These are phyloP conservation scores for Bettongia penicillata DNA, from an alignment of 2,113 vertebrate genomes.

Conservation along the genomic window DNA sequence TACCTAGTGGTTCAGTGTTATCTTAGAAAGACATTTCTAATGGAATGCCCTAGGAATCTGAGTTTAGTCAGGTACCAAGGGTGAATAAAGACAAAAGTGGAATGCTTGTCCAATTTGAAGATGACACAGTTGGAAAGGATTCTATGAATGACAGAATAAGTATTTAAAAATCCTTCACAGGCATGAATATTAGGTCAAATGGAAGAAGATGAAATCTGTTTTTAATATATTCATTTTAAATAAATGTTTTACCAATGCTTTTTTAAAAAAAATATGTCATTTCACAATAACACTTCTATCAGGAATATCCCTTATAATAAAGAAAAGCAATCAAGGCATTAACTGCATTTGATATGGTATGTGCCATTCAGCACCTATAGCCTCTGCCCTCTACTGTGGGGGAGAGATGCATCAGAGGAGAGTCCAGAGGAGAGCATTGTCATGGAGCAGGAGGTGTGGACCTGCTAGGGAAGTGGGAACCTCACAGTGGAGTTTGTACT, in stretches of 20 bases:
- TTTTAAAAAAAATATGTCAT: neutral
- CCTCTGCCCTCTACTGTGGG: neutral
- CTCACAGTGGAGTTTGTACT: neutral
- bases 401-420: neutral
- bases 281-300: neutral
- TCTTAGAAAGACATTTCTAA: neutral
- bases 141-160: neutral
- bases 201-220: neutral
- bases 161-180: neutral
- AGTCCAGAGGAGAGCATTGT: neutral
- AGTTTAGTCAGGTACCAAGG: neutral
- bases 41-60: neutral
- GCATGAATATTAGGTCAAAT: neutral
- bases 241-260: neutral
- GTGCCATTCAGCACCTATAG: neutral
- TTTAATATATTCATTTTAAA: neutral
- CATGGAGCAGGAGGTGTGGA: neutral
- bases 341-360: neutral
- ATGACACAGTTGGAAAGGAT: neutral
- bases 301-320: neutral
- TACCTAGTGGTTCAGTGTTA: neutral
- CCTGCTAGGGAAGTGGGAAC: neutral
- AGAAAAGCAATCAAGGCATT: neutral
- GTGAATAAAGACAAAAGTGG: neutral
- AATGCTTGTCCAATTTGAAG: neutral